Conservation (phyloP, 2,797 vertebrate genomes). For the Amniataba percoides region DNA sequence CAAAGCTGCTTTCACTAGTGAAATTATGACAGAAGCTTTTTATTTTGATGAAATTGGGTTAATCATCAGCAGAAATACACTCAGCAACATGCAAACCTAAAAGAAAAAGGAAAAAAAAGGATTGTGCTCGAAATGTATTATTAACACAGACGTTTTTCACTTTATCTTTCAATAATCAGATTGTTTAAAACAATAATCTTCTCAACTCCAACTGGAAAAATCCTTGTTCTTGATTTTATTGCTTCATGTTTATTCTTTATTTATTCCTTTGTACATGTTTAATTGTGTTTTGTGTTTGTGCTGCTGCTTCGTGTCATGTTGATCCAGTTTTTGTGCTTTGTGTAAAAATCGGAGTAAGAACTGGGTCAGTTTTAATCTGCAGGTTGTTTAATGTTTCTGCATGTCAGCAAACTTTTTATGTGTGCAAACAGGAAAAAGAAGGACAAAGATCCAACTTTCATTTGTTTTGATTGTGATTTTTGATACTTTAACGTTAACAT, state of each 20-base stretch:
- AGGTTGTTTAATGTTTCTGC: neutral
- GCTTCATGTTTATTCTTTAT: neutral
- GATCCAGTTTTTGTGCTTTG: neutral
- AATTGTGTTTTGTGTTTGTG: neutral
- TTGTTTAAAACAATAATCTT: neutral
- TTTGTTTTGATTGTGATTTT: neutral
- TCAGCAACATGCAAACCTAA: neutral
- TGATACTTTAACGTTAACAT: neutral
- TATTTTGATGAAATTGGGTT: neutral
- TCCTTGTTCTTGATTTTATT: neutral
- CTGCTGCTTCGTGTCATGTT: neutral
- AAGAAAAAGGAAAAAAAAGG: neutral
- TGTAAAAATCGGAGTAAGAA: slow-evolving; percentile 6
- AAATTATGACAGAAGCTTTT: neutral
- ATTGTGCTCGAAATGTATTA: neutral
- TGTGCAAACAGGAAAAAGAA: neutral
- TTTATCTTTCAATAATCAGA: neutral
- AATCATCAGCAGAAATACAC: neutral
- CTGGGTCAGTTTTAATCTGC: slow-evolving; percentile 5
- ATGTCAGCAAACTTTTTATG: slow-evolving; percentile 1
- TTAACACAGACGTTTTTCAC: neutral
- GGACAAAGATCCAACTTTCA: neutral
- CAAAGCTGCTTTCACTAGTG: neutral
- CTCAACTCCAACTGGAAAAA: neutral
- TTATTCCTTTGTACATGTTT: neutral